These are phyloP conservation scores for Vanessa cardui DNA, from an alignment of 2,888 invertebrate species.

Conservation along the genomic window DNA sequence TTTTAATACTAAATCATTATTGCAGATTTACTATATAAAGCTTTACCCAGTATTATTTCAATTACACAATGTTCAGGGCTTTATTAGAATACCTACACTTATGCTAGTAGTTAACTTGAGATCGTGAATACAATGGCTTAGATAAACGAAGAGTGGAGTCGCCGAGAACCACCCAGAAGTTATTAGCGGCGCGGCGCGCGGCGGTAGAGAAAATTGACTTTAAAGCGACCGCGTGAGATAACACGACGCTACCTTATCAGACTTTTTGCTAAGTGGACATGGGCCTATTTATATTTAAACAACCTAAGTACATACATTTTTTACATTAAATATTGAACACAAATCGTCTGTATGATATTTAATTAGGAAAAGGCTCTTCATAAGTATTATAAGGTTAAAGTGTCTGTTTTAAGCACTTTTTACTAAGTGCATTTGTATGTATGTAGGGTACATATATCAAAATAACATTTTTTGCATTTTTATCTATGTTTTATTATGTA, in stretches of 20 bases:
- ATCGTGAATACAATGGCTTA: conserved; percentile 22
- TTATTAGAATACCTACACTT: not conserved
- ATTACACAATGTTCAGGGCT: not conserved
- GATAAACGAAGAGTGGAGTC: conserved; percentile 21
- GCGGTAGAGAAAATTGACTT: conserved; percentile 20
- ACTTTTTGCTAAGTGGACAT: conserved; percentile 1
- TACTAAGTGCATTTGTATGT: too few relatives aligned
- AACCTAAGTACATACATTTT: not conserved
- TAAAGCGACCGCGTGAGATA: conserved; percentile 31
- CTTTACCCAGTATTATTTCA: not conserved
- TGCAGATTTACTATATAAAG: too few relatives aligned
- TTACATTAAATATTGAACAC: too few relatives aligned
- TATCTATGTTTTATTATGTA: too few relatives aligned
- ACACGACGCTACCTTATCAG: conserved; percentile 27
- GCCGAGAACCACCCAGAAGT: conserved; percentile 18
- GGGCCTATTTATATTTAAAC: conserved; percentile 13
- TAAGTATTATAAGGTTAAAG: too few relatives aligned
- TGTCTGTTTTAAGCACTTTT: too few relatives aligned
- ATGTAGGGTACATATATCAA: too few relatives aligned
- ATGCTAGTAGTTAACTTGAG: conserved; percentile 7
- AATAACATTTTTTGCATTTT: too few relatives aligned
- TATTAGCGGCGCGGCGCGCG: conserved; percentile 20
- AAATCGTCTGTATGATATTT: too few relatives aligned
- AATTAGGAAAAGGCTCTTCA: too few relatives aligned
- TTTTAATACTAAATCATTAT: too few relatives aligned